Percentiles rank a stretch among this genome's conserved stretches.
These are phyloP conservation scores for Aporophyla nigra DNA, from an alignment of 2,888 invertebrate species.

Conservation along the genomic window DNA sequence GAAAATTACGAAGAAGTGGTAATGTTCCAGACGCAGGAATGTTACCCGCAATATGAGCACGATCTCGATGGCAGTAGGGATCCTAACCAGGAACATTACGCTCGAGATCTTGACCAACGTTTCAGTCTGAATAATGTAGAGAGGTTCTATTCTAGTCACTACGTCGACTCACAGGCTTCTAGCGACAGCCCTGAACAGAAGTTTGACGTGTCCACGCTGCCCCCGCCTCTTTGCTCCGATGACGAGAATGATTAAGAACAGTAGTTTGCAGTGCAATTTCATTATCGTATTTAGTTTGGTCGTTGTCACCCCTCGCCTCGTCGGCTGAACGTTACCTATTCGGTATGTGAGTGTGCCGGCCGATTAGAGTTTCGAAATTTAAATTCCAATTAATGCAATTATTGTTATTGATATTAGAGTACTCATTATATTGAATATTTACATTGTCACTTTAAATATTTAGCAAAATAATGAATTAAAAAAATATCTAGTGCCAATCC, in stretches of 20 bases:
- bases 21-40: slow-evolving; percentile 88
- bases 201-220: slow-evolving; percentile 94
- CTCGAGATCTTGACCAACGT: slow-evolving; percentile 87
- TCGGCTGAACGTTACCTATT: slow-evolving; percentile 73
- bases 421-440: slow-evolving; percentile 84
- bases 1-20: slow-evolving; percentile 86
- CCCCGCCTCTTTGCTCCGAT: slow-evolving; percentile 94
- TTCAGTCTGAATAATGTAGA: slow-evolving; percentile 89
- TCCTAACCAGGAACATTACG: slow-evolving; percentile 77
- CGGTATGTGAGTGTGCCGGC: slow-evolving; percentile 73
- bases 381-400: slow-evolving; percentile 83
- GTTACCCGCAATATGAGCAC: slow-evolving; percentile 87
- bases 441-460: slow-evolving; percentile 83
- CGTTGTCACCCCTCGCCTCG: slow-evolving; percentile 73
- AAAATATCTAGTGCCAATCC: slow-evolving; percentile 84
- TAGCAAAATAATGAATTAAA: slow-evolving; percentile 79
- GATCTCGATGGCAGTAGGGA: slow-evolving; percentile 75
- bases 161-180: slow-evolving; percentile 92
- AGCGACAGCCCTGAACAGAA: slow-evolving; percentile 93
- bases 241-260: slow-evolving; percentile 92
- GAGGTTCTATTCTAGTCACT: slow-evolving; percentile 88
- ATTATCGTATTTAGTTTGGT: slow-evolving; percentile 71
- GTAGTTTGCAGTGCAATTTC: slow-evolving; percentile 47
- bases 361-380: slow-evolving; percentile 78
- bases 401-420: slow-evolving; percentile 84